Conservation (phyloP, 2,113 vertebrate species). For the Hippolais icterina region DNA sequence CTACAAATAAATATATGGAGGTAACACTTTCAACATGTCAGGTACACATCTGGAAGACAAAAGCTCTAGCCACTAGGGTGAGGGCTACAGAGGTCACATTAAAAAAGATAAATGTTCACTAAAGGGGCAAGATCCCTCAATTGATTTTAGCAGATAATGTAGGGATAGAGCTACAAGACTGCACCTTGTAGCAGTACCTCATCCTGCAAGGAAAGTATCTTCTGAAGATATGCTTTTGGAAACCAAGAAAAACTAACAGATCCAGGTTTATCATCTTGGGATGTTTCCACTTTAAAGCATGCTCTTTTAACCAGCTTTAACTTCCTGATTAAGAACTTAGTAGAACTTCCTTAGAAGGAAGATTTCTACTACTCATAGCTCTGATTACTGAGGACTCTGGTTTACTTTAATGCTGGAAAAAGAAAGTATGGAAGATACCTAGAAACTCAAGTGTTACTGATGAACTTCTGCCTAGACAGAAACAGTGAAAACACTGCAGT, state of each 20-base stretch:
- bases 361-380: background rate
- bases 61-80: background rate
- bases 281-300: background rate
- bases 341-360: background rate
- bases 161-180: background rate
- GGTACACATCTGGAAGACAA: background rate
- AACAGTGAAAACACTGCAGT: background rate
- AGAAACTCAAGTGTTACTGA: background rate
- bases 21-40: accelerated
- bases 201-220: background rate
- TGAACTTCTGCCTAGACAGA: background rate
- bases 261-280: background rate
- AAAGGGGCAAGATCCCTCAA: background rate
- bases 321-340: background rate
- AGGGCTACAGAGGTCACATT: background rate
- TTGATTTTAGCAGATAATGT: background rate
- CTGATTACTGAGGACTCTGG: background rate
- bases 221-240: background rate
- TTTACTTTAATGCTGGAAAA: background rate
- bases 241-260: background rate
- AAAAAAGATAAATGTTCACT: background rate
- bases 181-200: background rate
- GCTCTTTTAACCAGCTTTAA: background rate
- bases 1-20: background rate
- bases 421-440: background rate